phyloP scores from a whole-genome alignment of 2,113 vertebrate species.

The Baryphthengus martii region DNA sequence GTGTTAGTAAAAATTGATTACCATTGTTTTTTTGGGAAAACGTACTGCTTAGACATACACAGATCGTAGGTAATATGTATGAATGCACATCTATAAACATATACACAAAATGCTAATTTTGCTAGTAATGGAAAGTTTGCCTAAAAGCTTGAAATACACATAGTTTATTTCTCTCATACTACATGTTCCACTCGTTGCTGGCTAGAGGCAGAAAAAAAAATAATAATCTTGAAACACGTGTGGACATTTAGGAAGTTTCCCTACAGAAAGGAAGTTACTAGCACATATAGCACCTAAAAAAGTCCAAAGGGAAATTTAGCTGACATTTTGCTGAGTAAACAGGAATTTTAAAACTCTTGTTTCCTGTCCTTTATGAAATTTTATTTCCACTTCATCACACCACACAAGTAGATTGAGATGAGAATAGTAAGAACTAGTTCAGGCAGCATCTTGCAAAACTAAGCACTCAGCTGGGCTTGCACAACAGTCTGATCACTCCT shows the following conservation, averaged over 20 bases:
- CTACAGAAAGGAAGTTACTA: not conserved
- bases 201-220: not conserved
- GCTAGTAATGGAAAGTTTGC: not conserved
- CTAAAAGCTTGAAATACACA: not conserved
- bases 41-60: not conserved
- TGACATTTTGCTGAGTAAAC: not conserved
- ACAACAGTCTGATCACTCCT: not conserved
- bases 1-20: not conserved
- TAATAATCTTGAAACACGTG: not conserved
- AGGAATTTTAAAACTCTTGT: not conserved
- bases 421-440: not conserved
- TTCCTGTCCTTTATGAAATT: not conserved
- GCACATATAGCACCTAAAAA: not conserved
- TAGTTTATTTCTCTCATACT: not conserved
- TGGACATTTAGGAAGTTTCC: not conserved
- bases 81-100: not conserved
- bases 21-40: not conserved
- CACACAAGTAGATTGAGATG: not conserved
- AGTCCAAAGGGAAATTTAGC: not conserved
- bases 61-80: not conserved
- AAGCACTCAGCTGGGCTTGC: not conserved
- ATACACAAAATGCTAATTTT: not conserved
- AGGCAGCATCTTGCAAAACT: not conserved
- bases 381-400: not conserved
- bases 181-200: not conserved